These are phyloP conservation scores for Plestiodon gilberti DNA, from an alignment of 2,113 vertebrate genomes.

Conservation along the genomic window DNA sequence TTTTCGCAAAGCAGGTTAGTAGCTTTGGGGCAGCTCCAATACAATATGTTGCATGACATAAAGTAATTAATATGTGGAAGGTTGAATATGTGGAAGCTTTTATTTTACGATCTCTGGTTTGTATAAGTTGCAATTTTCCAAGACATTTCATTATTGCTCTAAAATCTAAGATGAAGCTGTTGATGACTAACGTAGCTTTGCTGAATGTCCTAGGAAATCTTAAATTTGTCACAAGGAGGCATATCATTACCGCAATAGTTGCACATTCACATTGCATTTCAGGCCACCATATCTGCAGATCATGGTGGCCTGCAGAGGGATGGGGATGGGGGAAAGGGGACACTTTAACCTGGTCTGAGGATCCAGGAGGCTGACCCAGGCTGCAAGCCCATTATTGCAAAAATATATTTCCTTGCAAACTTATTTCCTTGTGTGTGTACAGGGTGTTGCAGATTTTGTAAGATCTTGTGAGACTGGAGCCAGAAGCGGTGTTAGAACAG, in stretches of 20 bases:
- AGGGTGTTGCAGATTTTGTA: too few species aligned
- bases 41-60: neutral
- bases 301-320: too few species aligned
- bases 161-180: neutral
- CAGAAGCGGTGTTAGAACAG: too few species aligned
- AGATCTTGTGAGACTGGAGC: too few species aligned
- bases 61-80: neutral
- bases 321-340: too few species aligned
- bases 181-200: neutral
- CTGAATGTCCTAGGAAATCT: neutral
- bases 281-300: too few species aligned
- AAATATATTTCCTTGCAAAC: too few species aligned
- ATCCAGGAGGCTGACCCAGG: too few species aligned
- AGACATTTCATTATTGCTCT: neutral
- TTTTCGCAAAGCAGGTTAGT: conserved; percentile 92
- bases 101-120: neutral
- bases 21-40: neutral
- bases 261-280: too few species aligned
- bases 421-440: too few species aligned
- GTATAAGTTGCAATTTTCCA: neutral
- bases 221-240: neutral
- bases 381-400: too few species aligned
- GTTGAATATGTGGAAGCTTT: neutral
- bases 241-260: neutral
- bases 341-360: too few species aligned